Evolutionary conservation across 2,113 vertebrate genomes (phyloP), one percentile per base, ranked within the genome.

Genomic region (Notothenia rossii): DNA sequence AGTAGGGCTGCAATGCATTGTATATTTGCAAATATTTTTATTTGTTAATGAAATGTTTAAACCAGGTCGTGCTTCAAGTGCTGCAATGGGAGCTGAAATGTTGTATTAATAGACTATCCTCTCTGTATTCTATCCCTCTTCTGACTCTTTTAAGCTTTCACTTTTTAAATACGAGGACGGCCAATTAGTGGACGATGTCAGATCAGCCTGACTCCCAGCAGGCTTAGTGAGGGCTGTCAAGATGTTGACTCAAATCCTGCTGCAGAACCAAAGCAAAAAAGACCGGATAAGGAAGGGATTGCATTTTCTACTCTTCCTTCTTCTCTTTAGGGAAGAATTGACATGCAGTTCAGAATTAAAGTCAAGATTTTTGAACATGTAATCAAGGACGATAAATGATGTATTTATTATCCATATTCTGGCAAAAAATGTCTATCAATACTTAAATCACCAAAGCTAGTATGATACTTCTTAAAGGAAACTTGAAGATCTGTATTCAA

Each of bases 171-270:
- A 75, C 14, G 50, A 70, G 5, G 40, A 66, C 12, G 66, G 73
- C 81, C 83, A 91, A 89, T 89, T 86, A 89, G 86, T 62, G 71
- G 77, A 56, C 76, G 33, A 14, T 67, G 86, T 79, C 71, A 55
- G 75, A 88, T 78, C 61, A 64, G 77, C 45, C 72, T 3, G 17
- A 72, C 20, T 86, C 85, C 79, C 78, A 84, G 83, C 66, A 84
- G 86, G 76, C 65, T 79, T 43, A 33, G 51, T 11, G 56, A 70
- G 56, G n/a, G 60, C 77, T 72, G 67, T 66, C 7, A 40, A 78
- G 62, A 53, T 29, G 7, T 25, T 14, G 62, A 75, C 51, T 72
- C 45, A 60, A 73, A 80, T 77, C 56, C 74, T 77, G 59, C 76
- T 53, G 70, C 61, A 77, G 72, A 65, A 54, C 62, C 62, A 43